phyloP scores from a whole-genome alignment of 2,797 vertebrate species.

The Erethizon dorsatum region DNA sequence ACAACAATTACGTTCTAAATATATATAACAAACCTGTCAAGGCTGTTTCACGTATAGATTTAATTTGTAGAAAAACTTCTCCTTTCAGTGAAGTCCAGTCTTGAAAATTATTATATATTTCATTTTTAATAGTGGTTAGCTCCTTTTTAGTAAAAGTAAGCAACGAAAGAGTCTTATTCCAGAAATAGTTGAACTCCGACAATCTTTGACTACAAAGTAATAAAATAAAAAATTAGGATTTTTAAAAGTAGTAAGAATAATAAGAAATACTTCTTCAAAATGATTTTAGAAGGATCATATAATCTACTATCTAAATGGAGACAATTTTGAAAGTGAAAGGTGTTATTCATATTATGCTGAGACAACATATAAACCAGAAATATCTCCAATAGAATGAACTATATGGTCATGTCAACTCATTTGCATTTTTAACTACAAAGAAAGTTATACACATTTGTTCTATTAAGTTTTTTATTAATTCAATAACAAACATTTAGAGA shows the following conservation, averaged over 20 bases:
- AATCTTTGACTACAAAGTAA: conserved; percentile 88
- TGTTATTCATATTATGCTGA: neutral
- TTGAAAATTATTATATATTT: conserved; percentile 88
- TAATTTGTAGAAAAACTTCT: conserved; percentile 88
- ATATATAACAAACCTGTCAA: conserved; percentile 87
- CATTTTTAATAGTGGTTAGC: conserved; percentile 89
- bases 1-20: conserved; percentile 35
- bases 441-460: conserved; percentile 5
- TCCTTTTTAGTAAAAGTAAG: conserved; percentile 89
- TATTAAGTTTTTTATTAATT: conserved; percentile 33
- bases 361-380: neutral
- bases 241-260: conserved; percentile 44
- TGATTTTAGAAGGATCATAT: neutral
- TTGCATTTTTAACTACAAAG: conserved; percentile 57
- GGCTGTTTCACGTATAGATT: conserved; percentile 85
- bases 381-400: neutral
- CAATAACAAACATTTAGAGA: conserved; percentile 62
- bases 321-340: conserved; percentile 51
- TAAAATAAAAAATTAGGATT: conserved; percentile 66
- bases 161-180: conserved; percentile 88
- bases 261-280: conserved; percentile 64
- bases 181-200: conserved; percentile 87
- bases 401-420: neutral
- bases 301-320: conserved; percentile 27
- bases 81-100: conserved; percentile 89